phyloP scores from a whole-genome alignment of 1,140 invertebrate genomes.

The Drosophila sucinea region DNA sequence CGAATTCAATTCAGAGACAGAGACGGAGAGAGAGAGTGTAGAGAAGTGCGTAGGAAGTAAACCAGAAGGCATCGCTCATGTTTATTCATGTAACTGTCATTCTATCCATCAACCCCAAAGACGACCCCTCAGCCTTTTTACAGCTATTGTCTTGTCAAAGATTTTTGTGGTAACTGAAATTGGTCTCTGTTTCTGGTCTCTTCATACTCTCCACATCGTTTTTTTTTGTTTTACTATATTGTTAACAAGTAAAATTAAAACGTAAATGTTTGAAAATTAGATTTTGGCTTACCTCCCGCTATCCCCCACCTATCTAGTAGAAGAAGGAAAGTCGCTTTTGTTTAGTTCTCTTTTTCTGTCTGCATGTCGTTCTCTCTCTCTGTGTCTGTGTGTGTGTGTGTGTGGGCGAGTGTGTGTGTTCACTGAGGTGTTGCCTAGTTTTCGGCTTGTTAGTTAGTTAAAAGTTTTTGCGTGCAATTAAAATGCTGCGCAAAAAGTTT shows the following conservation, averaged over 20 bases:
- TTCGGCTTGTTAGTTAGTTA: conserved; percentile 79
- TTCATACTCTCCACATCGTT: background rate
- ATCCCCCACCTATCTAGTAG: background rate
- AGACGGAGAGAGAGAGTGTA: background rate
- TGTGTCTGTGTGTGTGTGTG: conserved; percentile 17
- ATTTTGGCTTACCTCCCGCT: conserved; percentile 43
- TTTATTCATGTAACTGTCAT: conserved; percentile 53
- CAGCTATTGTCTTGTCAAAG: background rate
- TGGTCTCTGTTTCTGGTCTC: background rate
- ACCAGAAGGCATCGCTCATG: conserved; percentile 46
- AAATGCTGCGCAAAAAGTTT: conserved; percentile 80
- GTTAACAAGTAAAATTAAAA: conserved; percentile 81
- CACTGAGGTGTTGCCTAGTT: conserved; percentile 79
- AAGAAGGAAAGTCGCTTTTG: conserved; percentile 56
- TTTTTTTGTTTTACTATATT: conserved; percentile 48
- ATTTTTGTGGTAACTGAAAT: conserved; percentile 7
- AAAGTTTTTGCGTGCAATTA: conserved; percentile 80
- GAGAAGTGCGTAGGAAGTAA: no score
- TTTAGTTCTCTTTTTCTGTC: conserved; percentile 41
- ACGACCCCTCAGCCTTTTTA: background rate
- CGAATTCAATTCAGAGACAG: conserved; percentile 51
- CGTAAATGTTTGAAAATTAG: conserved; percentile 82
- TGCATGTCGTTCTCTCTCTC: background rate
- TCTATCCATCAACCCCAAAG: background rate
- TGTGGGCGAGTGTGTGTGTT: conserved; percentile 48